Evolutionary conservation across 1,140 invertebrate genomes (phyloP).

Genomic region (Sminthurinus signatus): DNA sequence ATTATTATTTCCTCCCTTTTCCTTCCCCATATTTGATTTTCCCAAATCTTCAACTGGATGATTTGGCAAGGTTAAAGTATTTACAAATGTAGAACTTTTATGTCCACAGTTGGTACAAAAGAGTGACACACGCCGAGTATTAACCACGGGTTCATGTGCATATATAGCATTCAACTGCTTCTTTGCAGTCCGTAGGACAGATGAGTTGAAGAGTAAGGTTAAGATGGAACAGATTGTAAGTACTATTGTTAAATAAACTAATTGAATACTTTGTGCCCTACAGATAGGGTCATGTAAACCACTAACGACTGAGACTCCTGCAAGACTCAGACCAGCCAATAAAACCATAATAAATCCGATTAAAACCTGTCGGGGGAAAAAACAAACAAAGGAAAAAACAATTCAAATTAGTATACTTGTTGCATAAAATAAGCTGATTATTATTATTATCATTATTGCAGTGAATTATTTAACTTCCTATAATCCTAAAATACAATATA

Average conservation of each 20-base stretch:
- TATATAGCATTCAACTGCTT: conserved; percentile 40
- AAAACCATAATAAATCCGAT: conserved; percentile 39
- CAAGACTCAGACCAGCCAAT: conserved; percentile 22
- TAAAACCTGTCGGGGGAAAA: conserved; percentile 25
- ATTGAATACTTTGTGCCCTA: conserved; percentile 35
- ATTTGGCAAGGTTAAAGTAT: conserved; percentile 13
- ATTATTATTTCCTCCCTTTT: too few species aligned
- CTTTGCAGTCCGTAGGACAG: conserved; percentile 39
- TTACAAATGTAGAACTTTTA: conserved; percentile 38
- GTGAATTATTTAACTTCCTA: too few species aligned
- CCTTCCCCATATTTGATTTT: background rate
- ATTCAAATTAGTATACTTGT: background rate
- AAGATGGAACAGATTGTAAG: conserved; percentile 39
- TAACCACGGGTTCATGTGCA: conserved; percentile 20
- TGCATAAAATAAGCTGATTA: too few species aligned
- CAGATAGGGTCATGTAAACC: conserved; percentile 35
- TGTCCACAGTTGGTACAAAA: conserved; percentile 39
- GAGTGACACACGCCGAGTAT: conserved; percentile 27
- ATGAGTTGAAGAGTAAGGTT: conserved; percentile 39
- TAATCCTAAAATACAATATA: too few species aligned
- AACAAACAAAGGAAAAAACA: too few species aligned
- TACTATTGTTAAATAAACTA: conserved; percentile 34
- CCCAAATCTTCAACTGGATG: background rate
- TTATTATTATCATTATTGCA: too few species aligned
- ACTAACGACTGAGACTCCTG: conserved; percentile 30